phyloP scores from a whole-genome alignment of 37 sponge, comb jelly and placozoan species.

The Beroe ovata region DNA sequence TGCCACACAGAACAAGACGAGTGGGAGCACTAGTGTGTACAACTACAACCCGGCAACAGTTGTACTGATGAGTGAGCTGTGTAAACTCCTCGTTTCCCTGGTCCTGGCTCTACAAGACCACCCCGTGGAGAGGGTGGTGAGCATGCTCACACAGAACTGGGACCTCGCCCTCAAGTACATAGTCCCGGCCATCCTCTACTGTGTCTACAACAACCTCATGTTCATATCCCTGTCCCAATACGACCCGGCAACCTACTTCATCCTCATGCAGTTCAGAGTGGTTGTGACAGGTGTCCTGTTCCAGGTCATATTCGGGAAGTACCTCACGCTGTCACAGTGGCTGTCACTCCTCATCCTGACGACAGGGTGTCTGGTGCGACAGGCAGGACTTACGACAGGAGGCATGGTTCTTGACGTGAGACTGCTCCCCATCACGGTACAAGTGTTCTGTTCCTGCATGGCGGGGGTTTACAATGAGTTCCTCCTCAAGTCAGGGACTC shows the following conservation, averaged over 20 bases:
- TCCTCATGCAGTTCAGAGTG: constrained; percentile 69
- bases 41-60: constrained; percentile 63
- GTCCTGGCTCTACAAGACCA: neutral
- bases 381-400: neutral
- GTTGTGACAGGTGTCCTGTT: constrained; percentile 68
- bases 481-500: constrained; percentile 16
- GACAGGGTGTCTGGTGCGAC: constrained; percentile 65
- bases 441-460: constrained; percentile 63
- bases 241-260: constrained; percentile 70
- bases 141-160: neutral
- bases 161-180: constrained; percentile 48
- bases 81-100: constrained; percentile 17
- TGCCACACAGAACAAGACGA: constrained; percentile 3
- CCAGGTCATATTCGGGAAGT: constrained; percentile 67
- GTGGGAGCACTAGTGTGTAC: neutral
- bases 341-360: constrained; percentile 68
- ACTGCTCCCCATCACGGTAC: constrained; percentile 14
- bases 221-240: constrained; percentile 39
- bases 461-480: constrained; percentile 69
- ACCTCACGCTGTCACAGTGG: constrained; percentile 68
- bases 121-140: neutral
- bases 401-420: constrained; percentile 3
- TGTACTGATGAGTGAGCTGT: constrained; percentile 6
- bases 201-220: constrained; percentile 68
- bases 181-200: constrained; percentile 68